phyloP scores from a whole-genome alignment of 2,888 invertebrate species.

The Papilio protenor region DNA sequence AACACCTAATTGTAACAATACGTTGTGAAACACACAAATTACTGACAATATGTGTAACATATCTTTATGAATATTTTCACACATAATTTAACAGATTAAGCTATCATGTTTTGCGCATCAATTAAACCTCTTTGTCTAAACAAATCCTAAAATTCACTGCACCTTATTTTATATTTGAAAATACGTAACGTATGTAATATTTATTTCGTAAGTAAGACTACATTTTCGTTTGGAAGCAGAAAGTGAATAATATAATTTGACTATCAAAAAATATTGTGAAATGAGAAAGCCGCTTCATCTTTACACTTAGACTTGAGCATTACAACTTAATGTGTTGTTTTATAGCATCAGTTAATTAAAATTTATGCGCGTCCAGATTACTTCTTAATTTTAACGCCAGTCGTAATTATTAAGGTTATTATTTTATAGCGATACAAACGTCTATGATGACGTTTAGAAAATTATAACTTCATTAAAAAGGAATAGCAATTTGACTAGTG shows the following conservation, averaged over 20 bases:
- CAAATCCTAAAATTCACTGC: no score
- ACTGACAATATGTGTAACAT: no score
- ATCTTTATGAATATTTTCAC: no score
- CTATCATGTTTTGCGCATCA: no score
- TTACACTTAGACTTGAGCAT: background rate
- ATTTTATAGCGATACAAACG: conserved; percentile 1
- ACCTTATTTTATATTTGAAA: no score
- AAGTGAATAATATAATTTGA: no score
- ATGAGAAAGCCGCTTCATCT: background rate
- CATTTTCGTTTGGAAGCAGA: no score
- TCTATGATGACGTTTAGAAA: background rate
- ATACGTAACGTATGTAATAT: no score
- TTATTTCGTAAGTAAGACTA: no score
- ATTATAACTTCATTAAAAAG: background rate
- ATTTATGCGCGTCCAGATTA: conserved; percentile 32
- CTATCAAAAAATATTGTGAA: background rate
- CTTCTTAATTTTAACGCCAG: conserved; percentile 24
- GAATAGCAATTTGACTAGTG: background rate
- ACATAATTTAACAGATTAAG: no score
- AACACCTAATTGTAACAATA: background rate
- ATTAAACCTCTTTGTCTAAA: no score
- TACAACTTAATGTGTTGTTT: conserved; percentile 25
- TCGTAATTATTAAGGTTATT: conserved; percentile 21
- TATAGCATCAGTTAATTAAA: conserved; percentile 33
- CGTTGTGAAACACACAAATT: no score